Evolutionary conservation across 2,113 vertebrate species (phyloP).

Genomic region (Apus apus): DNA sequence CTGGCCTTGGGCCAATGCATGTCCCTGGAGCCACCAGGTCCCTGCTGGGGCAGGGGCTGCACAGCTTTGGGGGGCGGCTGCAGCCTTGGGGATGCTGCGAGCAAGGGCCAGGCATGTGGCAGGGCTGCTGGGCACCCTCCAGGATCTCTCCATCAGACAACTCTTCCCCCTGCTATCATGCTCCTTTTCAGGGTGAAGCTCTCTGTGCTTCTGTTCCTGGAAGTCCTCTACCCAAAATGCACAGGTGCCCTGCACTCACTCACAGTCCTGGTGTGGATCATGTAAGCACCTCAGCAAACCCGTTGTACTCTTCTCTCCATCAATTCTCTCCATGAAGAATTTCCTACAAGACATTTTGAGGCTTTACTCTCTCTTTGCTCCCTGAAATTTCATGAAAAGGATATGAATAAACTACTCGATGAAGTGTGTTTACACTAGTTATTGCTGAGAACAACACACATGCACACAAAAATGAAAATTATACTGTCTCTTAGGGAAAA

Average conservation of each 20-base stretch:
- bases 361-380: not conserved
- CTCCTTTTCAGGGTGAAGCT: not conserved
- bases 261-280: accelerated
- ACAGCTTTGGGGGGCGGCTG: not conserved
- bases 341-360: not conserved
- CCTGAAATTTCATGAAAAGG: not conserved
- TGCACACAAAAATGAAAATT: not conserved
- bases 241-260: accelerated
- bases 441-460: not conserved
- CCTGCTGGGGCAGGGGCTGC: no score
- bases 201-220: not conserved
- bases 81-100: not conserved
- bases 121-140: no score
- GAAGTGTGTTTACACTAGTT: not conserved
- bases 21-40: no score
- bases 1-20: no score
- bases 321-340: accelerated
- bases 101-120: no score
- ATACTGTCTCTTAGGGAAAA: not conserved
- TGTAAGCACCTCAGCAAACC: accelerated
- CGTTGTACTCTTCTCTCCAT: not conserved
- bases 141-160: accelerated
- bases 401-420: not conserved
- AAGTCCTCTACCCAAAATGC: accelerated
- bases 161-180: no score